Conservation (phyloP, 2,888 invertebrate genomes). For the Eupithecia vulgata region DNA sequence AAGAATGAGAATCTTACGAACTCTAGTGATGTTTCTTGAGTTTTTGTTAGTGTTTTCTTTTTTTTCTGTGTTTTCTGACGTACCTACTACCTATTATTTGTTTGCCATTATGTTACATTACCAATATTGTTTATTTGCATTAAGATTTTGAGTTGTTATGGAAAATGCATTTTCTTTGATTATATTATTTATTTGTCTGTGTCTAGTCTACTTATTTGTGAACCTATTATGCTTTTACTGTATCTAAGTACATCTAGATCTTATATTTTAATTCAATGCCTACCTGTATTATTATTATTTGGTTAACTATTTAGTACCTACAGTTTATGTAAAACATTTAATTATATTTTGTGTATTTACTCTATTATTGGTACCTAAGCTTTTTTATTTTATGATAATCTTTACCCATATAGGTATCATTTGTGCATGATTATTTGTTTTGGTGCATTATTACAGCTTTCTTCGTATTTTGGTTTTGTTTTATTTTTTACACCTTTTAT, state of each 20-base stretch:
- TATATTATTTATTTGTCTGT: slow-evolving; percentile 22
- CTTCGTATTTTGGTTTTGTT: slow-evolving; percentile 41
- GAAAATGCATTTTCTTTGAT: slow-evolving; percentile 33
- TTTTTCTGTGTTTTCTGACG: slow-evolving; percentile 24
- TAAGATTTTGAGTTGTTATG: slow-evolving; percentile 17
- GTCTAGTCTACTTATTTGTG: slow-evolving; percentile 26
- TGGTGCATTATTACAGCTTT: slow-evolving; percentile 46
- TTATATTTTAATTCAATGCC: background rate
- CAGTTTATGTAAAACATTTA: background rate
- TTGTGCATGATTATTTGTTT: slow-evolving; percentile 42
- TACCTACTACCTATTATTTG: slow-evolving; percentile 8
- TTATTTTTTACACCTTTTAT: slow-evolving; percentile 35
- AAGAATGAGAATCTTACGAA: slow-evolving; percentile 63
- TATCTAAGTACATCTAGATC: slow-evolving; percentile 21
- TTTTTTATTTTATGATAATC: background rate
- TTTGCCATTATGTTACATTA: slow-evolving; percentile 20
- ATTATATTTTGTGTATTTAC: slow-evolving; percentile 19
- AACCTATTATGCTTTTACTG: slow-evolving; percentile 38
- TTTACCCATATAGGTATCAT: slow-evolving; percentile 25
- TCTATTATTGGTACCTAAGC: background rate
- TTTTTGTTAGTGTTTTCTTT: slow-evolving; percentile 29
- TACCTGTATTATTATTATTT: slow-evolving; percentile 32
- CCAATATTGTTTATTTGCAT: slow-evolving; percentile 7
- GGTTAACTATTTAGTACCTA: background rate
- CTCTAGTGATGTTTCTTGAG: slow-evolving; percentile 59